These are phyloP conservation scores for Eidolon dupreanum DNA, from an alignment of 2,797 vertebrate genomes.

Conservation along the genomic window DNA sequence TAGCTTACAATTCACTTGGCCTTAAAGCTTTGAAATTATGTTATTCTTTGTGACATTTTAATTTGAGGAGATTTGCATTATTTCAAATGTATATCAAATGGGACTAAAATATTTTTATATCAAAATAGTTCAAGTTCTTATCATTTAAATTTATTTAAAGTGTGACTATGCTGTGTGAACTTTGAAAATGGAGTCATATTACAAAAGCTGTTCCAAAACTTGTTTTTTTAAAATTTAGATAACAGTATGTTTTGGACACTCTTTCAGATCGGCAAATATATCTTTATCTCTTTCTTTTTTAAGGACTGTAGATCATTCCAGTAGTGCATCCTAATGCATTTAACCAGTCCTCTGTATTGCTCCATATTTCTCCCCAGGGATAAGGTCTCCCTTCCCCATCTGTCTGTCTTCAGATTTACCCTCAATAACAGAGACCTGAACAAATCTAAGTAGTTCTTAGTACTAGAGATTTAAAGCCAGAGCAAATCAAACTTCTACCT, in stretches of 20 bases:
- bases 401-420: slow-evolving; percentile 10
- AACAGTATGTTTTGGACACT: slow-evolving; percentile 8
- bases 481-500: slow-evolving; percentile 21
- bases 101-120: slow-evolving; percentile 36
- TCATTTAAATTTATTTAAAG: slow-evolving; percentile 53
- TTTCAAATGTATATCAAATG: slow-evolving; percentile 6
- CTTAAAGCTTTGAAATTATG: slow-evolving; percentile 11
- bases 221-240: slow-evolving; percentile 53
- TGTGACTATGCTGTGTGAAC: background rate
- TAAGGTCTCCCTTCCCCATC: background rate
- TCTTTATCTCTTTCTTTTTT: background rate
- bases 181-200: background rate
- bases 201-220: background rate
- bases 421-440: background rate
- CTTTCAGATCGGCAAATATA: background rate
- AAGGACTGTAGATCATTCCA: background rate
- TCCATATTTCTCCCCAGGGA: background rate
- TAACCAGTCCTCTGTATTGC: background rate
- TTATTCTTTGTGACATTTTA: slow-evolving; percentile 28
- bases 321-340: background rate
- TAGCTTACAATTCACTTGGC: background rate
- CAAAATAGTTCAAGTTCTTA: slow-evolving; percentile 35
- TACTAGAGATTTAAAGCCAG: background rate
- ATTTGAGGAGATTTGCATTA: slow-evolving; percentile 37
- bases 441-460: slow-evolving; percentile 6